phyloP scores from a whole-genome alignment of 2,888 invertebrate genomes.

The Vanessa cardui region DNA sequence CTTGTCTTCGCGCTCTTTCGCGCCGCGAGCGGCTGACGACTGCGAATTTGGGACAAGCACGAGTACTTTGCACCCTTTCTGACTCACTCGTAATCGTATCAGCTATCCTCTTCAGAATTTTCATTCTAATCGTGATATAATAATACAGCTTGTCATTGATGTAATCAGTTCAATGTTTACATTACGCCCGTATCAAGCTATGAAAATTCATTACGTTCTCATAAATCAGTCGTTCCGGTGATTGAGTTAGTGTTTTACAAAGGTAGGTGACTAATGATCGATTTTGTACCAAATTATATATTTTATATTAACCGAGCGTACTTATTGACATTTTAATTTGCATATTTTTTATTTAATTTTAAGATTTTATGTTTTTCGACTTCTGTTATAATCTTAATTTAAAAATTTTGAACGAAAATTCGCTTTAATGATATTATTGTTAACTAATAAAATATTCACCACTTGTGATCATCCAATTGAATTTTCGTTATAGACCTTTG shows the following conservation, averaged over 20 bases:
- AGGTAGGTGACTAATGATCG: slow-evolving; percentile 23
- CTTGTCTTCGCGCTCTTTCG: slow-evolving; percentile 67
- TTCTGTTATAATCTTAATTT: no score
- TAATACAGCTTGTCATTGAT: slow-evolving; percentile 55
- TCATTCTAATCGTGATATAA: slow-evolving; percentile 49
- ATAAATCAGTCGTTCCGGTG: slow-evolving; percentile 19
- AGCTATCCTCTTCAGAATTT: slow-evolving; percentile 54
- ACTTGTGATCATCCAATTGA: no score
- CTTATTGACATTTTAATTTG: no score
- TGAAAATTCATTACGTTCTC: slow-evolving; percentile 45
- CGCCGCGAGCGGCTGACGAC: slow-evolving; percentile 62
- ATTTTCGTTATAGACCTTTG: no score
- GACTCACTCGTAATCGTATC: slow-evolving; percentile 46
- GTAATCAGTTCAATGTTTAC: slow-evolving; percentile 76
- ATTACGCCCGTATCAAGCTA: slow-evolving; percentile 53
- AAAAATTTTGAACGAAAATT: no score
- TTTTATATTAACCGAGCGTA: no score
- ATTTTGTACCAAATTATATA: neutral
- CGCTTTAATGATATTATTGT: no score
- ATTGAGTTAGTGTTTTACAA: slow-evolving; percentile 14
- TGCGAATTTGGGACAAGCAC: slow-evolving; percentile 73
- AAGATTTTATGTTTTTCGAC: no score
- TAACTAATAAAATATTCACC: no score
- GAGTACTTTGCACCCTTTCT: slow-evolving; percentile 57
- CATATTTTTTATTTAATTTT: no score